Evolutionary conservation across 2,888 invertebrate species (phyloP), one percentile per base, ranked within the genome.

Genomic region (Himalopsyche tibetana): DNA sequence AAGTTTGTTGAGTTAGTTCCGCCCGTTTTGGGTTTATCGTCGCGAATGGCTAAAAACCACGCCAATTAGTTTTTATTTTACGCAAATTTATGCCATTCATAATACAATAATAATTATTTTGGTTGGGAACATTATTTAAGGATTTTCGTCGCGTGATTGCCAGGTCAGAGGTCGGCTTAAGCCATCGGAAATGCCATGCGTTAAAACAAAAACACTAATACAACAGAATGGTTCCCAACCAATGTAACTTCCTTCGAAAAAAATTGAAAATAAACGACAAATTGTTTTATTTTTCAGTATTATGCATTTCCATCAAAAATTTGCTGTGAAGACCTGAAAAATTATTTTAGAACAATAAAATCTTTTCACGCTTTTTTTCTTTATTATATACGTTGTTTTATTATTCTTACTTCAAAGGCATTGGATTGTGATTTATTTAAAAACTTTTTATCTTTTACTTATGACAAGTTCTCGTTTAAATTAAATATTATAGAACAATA

Each of bases 91-190:
- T 63, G 11, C 63, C 63, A 19, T 15, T 63, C 63, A 15, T 63
- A 63, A 63, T 19, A 63, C 9, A 19, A 63, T 63, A 63, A 63
- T 63, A 19, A 63, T 19, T n/a, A n/a, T 63, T 28, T 63, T 63
- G 63, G 4, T 9, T 19, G n/a, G 8, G 19, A 5, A 63, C 63
- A 63, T 63, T 63, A 63, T 63, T 63, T 63, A 19, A 11, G 63
- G 63, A 63, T 63, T 63, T 63, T 63, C 2, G 63, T 63, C 63
- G 63, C 63, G 63, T 63, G 63, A 63, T n/a, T 63, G n/a, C 63
- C 63, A 28, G 19, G 63, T 63, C 63, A 63, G 19, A n/a, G 63
- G 19, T 63, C n/a, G n/a, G 19, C 9, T 19, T 11, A 63, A 63
- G 19, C 19, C 63, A 63, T 63, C 63, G 19, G 63, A 11, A 63